Conservation (phyloP, 2,797 vertebrate genomes). For the Parambassis ranga region DNA sequence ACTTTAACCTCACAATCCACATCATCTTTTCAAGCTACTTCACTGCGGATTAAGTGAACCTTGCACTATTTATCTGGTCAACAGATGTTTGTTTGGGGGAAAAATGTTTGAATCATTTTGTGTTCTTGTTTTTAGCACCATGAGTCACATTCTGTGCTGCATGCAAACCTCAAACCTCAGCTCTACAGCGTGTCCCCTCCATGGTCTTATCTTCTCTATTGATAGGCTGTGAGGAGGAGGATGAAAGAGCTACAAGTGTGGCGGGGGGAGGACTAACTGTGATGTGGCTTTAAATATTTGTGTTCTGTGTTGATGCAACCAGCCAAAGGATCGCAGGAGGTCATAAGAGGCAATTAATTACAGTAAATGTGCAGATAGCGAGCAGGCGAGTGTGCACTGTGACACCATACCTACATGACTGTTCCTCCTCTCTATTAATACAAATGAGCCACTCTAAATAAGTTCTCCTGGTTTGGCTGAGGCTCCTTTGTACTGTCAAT, state of each 20-base stretch:
- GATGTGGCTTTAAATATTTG: slow-evolving; percentile 31
- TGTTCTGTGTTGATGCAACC: slow-evolving; percentile 8
- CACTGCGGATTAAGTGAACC: not conserved
- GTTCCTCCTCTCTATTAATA: too few species aligned
- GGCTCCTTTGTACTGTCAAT: not conserved
- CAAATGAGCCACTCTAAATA: not conserved
- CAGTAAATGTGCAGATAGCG: not conserved
- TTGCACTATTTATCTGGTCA: slow-evolving; percentile 38
- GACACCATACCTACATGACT: not conserved
- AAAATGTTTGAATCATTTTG: slow-evolving; percentile 23
- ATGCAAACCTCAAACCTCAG: slow-evolving; percentile 46
- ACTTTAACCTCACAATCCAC: slow-evolving; percentile 32
- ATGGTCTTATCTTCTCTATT: slow-evolving; percentile 9
- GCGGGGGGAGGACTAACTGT: not conserved
- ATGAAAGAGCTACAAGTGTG: slow-evolving; percentile 25
- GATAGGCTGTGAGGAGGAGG: slow-evolving; percentile 17
- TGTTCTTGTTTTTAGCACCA: slow-evolving; percentile 41
- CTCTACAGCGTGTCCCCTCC: not conserved
- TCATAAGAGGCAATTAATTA: slow-evolving; percentile 10
- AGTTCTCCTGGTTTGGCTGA: not conserved
- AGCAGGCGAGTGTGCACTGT: not conserved
- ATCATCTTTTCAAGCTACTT: slow-evolving; percentile 32
- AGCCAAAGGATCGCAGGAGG: slow-evolving; percentile 1
- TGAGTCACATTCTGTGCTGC: slow-evolving; percentile 17
- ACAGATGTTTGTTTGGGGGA: slow-evolving; percentile 40